These are phyloP conservation scores for Palythoa caribaeorum DNA, from an alignment of 92 coral and sea anemone species.

Conservation along the genomic window DNA sequence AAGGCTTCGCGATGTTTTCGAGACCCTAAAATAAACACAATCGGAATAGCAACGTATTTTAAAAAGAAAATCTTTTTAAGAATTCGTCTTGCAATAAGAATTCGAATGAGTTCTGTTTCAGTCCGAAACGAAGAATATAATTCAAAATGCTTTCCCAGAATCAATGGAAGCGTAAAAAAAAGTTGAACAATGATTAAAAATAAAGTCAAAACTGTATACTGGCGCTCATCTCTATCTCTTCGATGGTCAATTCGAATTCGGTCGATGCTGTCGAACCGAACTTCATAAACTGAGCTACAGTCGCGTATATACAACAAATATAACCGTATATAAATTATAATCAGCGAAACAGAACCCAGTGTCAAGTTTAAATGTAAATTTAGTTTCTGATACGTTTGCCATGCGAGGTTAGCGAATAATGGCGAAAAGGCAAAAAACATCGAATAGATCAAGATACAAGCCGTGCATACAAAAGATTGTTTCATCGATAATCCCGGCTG, in stretches of 20 bases:
- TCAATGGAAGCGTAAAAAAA: constrained; percentile 11
- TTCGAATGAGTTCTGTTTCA: neutral
- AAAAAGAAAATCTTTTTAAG: constrained; percentile 26
- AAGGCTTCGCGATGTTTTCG: constrained; percentile 17
- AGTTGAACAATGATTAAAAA: constrained; percentile 27
- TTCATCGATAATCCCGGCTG: constrained; percentile 2
- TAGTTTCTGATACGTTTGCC: constrained; percentile 18
- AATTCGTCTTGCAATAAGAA: constrained; percentile 16
- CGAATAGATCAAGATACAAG: neutral
- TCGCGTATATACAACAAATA: constrained; percentile 24
- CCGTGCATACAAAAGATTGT: neutral
- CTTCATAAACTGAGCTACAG: constrained; percentile 5
- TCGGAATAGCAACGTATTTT: constrained; percentile 28
- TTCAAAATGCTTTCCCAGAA: constrained; percentile 7
- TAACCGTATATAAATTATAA: neutral
- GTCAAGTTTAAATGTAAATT: constrained; percentile 33
- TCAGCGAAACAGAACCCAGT: constrained; percentile 9
- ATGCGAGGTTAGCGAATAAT: constrained; percentile 10
- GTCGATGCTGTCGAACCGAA: constrained; percentile 22
- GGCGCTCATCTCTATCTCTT: constrained; percentile 5
- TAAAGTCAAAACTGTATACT: constrained; percentile 17
- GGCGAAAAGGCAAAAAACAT: constrained; percentile 14
- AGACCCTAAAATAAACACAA: constrained; percentile 26
- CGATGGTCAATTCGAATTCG: neutral
- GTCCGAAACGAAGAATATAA: constrained; percentile 5